Evolutionary conservation across 1,140 invertebrate genomes (phyloP).

Genomic region (Vanessa atalanta): DNA sequence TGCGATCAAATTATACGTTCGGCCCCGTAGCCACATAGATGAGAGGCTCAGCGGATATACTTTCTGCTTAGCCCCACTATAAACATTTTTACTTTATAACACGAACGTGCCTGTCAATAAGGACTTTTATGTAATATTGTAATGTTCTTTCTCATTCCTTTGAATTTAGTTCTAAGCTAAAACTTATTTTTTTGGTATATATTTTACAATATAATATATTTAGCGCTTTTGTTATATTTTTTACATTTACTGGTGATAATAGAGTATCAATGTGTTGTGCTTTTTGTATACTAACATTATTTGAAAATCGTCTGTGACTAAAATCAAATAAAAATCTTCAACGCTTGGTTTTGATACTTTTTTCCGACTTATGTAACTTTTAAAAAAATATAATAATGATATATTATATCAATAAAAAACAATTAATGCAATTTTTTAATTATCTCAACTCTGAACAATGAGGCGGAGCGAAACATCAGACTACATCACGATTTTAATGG

Average conservation of each 20-base stretch:
- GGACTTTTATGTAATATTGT: conserved; percentile 11
- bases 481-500: too few relatives aligned
- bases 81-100: conserved; percentile 39
- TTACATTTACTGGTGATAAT: not conserved
- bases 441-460: too few relatives aligned
- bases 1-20: conserved; percentile 37
- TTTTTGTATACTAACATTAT: too few relatives aligned
- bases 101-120: conserved; percentile 18
- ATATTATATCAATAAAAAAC: too few relatives aligned
- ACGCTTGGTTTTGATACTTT: too few relatives aligned
- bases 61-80: conserved; percentile 18
- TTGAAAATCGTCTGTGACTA: too few relatives aligned
- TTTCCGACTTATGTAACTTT: too few relatives aligned
- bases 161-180: not conserved
- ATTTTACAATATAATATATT: not conserved
- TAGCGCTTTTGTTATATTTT: not conserved
- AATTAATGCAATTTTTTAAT: too few relatives aligned
- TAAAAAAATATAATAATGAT: too few relatives aligned
- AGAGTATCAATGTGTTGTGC: too few relatives aligned
- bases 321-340: too few relatives aligned
- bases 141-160: not conserved
- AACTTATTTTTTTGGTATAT: not conserved
- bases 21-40: conserved; percentile 24
- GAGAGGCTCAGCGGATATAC: conserved; percentile 30
- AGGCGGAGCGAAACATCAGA: too few relatives aligned